Percentiles rank a stretch among this genome's conserved stretches.
These are phyloP conservation scores for Psilanteris sp. DNA, from an alignment of 1,140 invertebrate genomes.

Conservation along the genomic window DNA sequence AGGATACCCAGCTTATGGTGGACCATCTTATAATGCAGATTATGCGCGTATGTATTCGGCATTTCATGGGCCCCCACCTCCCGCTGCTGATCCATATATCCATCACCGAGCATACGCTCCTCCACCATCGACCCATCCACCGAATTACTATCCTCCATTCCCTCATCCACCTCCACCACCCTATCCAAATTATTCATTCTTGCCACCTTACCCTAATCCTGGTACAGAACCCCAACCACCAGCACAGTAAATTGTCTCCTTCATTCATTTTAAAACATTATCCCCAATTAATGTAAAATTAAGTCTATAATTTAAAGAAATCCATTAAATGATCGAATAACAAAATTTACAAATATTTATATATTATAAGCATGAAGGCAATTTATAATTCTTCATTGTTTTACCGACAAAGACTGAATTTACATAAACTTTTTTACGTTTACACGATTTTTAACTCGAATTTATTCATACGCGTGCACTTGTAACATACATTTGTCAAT, in stretches of 20 bases:
- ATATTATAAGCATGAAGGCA: constrained; percentile 10
- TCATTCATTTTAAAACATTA: too few species aligned
- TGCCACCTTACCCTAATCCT: constrained; percentile 76
- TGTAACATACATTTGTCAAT: not conserved
- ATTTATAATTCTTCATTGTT: constrained; percentile 65
- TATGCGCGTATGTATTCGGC: constrained; percentile 79
- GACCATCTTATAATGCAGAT: constrained; percentile 75
- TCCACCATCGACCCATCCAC: constrained; percentile 71
- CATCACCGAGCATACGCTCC: constrained; percentile 73
- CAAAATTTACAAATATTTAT: constrained; percentile 36
- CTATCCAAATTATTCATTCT: constrained; percentile 78
- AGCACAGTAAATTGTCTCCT: constrained; percentile 68
- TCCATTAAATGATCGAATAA: not conserved
- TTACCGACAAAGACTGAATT: constrained; percentile 74
- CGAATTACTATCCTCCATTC: constrained; percentile 78
- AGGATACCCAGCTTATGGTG: constrained; percentile 73
- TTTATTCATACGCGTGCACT: constrained; percentile 3
- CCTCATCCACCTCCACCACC: constrained; percentile 76
- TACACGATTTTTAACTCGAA: constrained; percentile 23
- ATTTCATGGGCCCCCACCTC: constrained; percentile 77
- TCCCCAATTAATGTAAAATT: too few species aligned
- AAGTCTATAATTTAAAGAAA: too few species aligned
- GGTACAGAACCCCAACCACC: constrained; percentile 77
- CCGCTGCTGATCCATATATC: constrained; percentile 76
- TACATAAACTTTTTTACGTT: constrained; percentile 69